Conservation (phyloP, 2,888 invertebrate genomes). For the Drosophila sordidula region DNA sequence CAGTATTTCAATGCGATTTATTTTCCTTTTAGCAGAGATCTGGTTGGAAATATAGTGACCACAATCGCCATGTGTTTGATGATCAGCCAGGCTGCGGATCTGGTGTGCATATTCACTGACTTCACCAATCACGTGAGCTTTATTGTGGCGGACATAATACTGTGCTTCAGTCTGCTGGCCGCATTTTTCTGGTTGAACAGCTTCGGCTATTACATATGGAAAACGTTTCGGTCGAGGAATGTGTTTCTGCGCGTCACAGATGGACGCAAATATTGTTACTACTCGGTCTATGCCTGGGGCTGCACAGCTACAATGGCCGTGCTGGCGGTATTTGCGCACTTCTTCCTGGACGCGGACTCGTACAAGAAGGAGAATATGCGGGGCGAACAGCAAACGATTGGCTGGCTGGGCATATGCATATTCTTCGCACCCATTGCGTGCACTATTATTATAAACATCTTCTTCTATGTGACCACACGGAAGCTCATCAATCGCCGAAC, state of each 20-base stretch:
- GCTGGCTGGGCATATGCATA: slow-evolving; percentile 92
- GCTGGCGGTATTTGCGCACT: slow-evolving; percentile 92
- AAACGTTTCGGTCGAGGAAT: slow-evolving; percentile 93
- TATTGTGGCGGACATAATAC: slow-evolving; percentile 91
- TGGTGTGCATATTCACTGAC: slow-evolving; percentile 92
- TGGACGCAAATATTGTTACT: slow-evolving; percentile 94
- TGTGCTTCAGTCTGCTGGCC: slow-evolving; percentile 91
- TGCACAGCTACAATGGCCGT: slow-evolving; percentile 89
- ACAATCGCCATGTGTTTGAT: slow-evolving; percentile 92
- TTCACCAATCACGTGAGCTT: slow-evolving; percentile 92
- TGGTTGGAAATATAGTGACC: slow-evolving; percentile 93
- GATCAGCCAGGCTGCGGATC: slow-evolving; percentile 91
- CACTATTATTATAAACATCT: slow-evolving; percentile 91
- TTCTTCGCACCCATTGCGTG: slow-evolving; percentile 93
- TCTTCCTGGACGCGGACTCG: slow-evolving; percentile 88
- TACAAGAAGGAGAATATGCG: slow-evolving; percentile 86
- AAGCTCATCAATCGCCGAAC: slow-evolving; percentile 92
- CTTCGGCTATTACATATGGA: slow-evolving; percentile 95
- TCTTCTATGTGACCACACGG: slow-evolving; percentile 92
- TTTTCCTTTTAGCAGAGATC: slow-evolving; percentile 86
- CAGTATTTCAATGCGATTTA: slow-evolving; percentile 5
- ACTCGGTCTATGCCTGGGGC: slow-evolving; percentile 93
- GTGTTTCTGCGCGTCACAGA: slow-evolving; percentile 94
- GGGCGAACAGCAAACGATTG: slow-evolving; percentile 90
- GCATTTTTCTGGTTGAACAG: slow-evolving; percentile 95